These are phyloP conservation scores for Agriopis leucophaearia DNA, from an alignment of 2,888 invertebrate species.

Conservation along the genomic window DNA sequence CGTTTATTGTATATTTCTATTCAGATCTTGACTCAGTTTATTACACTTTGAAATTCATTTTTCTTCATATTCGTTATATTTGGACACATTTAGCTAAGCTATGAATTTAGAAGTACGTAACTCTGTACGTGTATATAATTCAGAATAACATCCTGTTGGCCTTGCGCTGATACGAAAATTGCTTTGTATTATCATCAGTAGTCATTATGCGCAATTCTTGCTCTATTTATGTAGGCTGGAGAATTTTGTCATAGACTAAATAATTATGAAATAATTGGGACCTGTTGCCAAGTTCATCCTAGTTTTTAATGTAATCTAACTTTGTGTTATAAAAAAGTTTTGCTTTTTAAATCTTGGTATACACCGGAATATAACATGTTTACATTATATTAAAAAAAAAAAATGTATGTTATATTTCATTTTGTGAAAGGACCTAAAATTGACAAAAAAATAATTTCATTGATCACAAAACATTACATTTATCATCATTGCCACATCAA, in stretches of 20 bases:
- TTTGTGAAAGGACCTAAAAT: not conserved
- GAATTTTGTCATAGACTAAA: slow-evolving; percentile 11
- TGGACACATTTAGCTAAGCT: slow-evolving; percentile 23
- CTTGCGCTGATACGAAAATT: slow-evolving; percentile 45
- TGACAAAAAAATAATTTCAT: not conserved
- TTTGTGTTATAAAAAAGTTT: no score
- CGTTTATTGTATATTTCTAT: not conserved
- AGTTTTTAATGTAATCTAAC: no score
- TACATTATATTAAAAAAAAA: no score
- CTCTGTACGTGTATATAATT: slow-evolving; percentile 30
- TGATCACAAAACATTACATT: slow-evolving; percentile 30
- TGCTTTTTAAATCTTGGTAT: no score
- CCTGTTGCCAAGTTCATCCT: no score
- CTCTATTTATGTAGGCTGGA: slow-evolving; percentile 20
- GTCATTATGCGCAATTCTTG: slow-evolving; percentile 32
- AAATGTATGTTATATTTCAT: no score
- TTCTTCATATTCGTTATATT: slow-evolving; percentile 21
- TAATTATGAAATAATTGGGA: not conserved
- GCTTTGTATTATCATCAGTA: slow-evolving; percentile 30
- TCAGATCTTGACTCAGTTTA: not conserved
- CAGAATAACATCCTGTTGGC: slow-evolving; percentile 43
- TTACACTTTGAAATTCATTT: slow-evolving; percentile 1
- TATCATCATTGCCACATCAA: slow-evolving; percentile 42
- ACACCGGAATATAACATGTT: no score
- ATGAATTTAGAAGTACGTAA: slow-evolving; percentile 34